Evolutionary conservation across 1,140 invertebrate genomes (phyloP).

Genomic region (Yoshiicerus persimilis): DNA sequence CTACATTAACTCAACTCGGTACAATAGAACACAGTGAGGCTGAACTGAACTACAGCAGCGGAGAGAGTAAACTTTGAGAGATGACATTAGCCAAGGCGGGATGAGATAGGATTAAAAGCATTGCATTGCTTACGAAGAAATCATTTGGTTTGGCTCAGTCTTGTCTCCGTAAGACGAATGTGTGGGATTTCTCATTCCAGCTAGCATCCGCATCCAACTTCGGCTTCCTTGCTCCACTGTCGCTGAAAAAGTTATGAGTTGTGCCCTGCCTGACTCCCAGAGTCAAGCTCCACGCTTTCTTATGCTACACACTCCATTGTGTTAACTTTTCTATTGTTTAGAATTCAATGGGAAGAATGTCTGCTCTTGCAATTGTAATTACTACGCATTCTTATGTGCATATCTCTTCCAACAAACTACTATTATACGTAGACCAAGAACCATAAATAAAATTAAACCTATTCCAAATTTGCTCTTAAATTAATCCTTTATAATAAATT

Average conservation of each 20-base stretch:
- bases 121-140: background rate
- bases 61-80: background rate
- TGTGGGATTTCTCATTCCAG: slow-evolving; percentile 1
- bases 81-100: slow-evolving; percentile 1
- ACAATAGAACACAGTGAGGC: background rate
- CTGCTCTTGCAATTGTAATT: background rate
- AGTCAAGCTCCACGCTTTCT: background rate
- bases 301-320: background rate
- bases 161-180: slow-evolving; percentile 3
- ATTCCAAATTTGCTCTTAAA: too few relatives aligned
- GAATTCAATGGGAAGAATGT: background rate
- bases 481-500: too few relatives aligned
- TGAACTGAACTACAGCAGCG: background rate
- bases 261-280: background rate
- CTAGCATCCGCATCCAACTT: background rate
- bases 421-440: too few relatives aligned
- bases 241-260: background rate
- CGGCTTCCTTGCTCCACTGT: background rate
- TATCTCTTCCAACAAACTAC: background rate
- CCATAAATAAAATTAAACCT: too few relatives aligned
- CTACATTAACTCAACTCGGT: background rate
- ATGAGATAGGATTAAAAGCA: background rate
- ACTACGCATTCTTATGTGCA: background rate
- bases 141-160: background rate
- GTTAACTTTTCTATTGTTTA: background rate